Evolutionary conservation across 1,140 invertebrate genomes (phyloP).

Genomic region (Caenorhabditis brenneri): DNA sequence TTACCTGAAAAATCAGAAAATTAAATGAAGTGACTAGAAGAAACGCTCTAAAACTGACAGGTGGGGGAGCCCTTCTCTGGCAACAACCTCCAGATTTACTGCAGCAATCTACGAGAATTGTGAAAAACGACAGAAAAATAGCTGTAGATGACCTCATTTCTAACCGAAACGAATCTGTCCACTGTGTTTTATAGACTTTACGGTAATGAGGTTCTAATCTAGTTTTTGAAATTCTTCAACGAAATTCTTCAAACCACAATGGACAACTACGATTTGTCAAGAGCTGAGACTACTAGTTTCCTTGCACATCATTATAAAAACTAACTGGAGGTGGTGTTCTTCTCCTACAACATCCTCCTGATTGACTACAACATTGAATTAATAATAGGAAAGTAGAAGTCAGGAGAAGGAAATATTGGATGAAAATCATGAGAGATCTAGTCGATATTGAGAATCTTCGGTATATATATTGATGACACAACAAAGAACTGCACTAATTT

Average conservation of each 20-base stretch:
- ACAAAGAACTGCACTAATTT: no score
- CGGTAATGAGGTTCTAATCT: no score
- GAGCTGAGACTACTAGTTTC: no score
- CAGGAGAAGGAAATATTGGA: background rate
- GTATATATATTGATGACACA: no score
- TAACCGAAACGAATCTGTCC: no score
- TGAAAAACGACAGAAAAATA: background rate
- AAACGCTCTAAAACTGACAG: background rate
- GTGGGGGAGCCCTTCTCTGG: background rate
- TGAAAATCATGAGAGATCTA: background rate
- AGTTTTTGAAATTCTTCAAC: no score
- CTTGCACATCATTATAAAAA: no score
- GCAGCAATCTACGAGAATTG: background rate
- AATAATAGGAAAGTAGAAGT: background rate
- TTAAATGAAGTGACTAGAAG: background rate
- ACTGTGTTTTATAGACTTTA: no score
- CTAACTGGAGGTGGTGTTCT: constrained; percentile 4
- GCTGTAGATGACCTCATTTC: no score
- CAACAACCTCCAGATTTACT: background rate
- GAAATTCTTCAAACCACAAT: no score
- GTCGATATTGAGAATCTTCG: background rate
- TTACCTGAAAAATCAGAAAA: background rate
- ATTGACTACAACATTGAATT: background rate
- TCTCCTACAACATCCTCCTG: background rate
- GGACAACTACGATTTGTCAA: no score